Conservation (phyloP, 1,140 invertebrate genomes). For the Drosophila littoralis region DNA sequence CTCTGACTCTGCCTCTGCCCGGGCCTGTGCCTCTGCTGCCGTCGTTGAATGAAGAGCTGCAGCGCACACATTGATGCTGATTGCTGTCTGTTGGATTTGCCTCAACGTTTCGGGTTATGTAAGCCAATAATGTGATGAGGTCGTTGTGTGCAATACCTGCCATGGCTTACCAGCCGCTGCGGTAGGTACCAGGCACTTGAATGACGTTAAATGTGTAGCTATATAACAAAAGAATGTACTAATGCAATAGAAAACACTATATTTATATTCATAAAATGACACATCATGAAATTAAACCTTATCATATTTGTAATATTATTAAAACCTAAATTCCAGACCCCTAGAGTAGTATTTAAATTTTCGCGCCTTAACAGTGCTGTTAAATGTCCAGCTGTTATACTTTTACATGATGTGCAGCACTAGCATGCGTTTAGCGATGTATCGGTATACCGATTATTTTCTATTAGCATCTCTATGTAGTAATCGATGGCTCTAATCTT, state of each 20-base stretch:
- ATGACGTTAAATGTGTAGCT: constrained; percentile 10
- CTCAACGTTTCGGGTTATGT: constrained; percentile 60
- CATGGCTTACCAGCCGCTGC: constrained; percentile 40
- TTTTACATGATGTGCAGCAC: background rate
- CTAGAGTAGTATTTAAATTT: constrained; percentile 5
- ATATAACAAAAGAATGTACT: constrained; percentile 19
- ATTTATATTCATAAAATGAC: background rate
- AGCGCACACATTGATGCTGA: constrained; percentile 60
- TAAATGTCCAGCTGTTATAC: background rate
- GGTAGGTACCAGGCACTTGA: constrained; percentile 44
- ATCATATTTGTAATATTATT: too few relatives aligned
- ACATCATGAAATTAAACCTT: background rate
- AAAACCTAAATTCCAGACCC: background rate
- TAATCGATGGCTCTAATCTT: background rate
- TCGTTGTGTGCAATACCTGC: constrained; percentile 45
- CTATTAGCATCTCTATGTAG: background rate
- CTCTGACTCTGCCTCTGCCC: constrained; percentile 7
- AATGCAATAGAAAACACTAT: background rate
- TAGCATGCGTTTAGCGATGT: background rate
- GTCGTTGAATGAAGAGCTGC: constrained; percentile 38
- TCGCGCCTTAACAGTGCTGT: constrained; percentile 33
- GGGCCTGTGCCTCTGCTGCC: background rate
- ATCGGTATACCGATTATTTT: background rate
- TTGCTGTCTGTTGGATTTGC: constrained; percentile 66
- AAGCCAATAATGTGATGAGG: constrained; percentile 45